Evolutionary conservation across 2,888 invertebrate genomes (phyloP).

Genomic region (Piscicola geometra): DNA sequence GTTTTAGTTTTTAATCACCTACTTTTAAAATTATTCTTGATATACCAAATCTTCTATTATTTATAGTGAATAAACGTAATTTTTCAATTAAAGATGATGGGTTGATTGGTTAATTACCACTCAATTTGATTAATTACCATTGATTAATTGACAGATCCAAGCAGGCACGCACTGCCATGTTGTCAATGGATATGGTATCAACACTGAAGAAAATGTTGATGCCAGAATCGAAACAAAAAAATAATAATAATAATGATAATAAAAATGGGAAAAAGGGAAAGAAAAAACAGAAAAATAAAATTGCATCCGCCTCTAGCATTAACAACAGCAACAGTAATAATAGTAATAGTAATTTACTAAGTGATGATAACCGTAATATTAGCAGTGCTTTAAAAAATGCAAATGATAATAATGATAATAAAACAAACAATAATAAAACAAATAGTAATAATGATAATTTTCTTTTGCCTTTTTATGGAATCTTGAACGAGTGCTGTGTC

Average conservation of each 20-base stretch:
- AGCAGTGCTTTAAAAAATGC: not conserved
- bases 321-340: not conserved
- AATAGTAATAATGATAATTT: not conserved
- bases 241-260: not conserved
- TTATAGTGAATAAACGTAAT: not conserved
- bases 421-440: not conserved
- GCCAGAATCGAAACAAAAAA: not conserved
- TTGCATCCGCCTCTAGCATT: not conserved
- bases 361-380: not conserved
- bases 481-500: conserved; percentile 14
- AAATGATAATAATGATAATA: not conserved
- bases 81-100: not conserved
- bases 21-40: not conserved
- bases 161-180: not conserved
- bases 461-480: not conserved
- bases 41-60: not conserved
- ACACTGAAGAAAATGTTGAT: not conserved
- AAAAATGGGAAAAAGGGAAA: not conserved
- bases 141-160: not conserved
- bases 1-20: not conserved
- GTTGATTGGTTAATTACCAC: not conserved
- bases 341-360: not conserved
- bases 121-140: too few species aligned
- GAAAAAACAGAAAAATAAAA: not conserved
- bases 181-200: not conserved